Percentiles rank a stretch among this genome's conserved stretches.
Evolutionary conservation across 2,797 vertebrate genomes (phyloP).

Genomic region (Tokudaia tokunoshimensis): DNA sequence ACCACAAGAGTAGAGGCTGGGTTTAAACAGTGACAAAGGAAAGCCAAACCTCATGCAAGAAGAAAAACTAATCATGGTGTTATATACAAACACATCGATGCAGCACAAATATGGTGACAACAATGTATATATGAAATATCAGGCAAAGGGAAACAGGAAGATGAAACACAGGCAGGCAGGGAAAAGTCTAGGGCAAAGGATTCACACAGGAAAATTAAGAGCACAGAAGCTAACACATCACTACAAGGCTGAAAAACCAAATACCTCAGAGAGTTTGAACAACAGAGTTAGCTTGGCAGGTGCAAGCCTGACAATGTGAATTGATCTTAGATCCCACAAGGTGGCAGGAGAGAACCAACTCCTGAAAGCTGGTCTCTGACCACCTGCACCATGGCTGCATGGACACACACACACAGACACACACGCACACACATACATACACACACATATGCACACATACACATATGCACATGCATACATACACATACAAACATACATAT

Average conservation of each 20-base stretch:
- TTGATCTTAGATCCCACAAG: background rate
- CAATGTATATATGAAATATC: background rate
- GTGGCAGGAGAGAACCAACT: background rate
- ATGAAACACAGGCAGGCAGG: background rate
- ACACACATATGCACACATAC: background rate
- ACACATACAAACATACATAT: background rate
- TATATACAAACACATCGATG: background rate
- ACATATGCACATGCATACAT: background rate
- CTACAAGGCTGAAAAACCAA: background rate
- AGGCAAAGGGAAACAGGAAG: background rate
- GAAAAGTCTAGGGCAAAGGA: background rate
- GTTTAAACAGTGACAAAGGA: background rate
- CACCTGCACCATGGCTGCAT: background rate
- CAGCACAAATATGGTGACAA: background rate
- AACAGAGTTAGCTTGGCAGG: no score
- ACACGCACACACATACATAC: background rate
- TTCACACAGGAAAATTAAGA: background rate
- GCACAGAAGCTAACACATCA: background rate
- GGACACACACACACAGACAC: background rate
- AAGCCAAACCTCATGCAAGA: background rate
- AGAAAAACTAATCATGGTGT: background rate
- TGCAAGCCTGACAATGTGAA: background rate
- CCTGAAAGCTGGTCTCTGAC: background rate
- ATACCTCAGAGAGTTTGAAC: background rate
- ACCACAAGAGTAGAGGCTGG: no score